Base-by-base conservation (phyloP, 2,797 vertebrate genomes). In the Pogoniulus pusillus region DNA sequence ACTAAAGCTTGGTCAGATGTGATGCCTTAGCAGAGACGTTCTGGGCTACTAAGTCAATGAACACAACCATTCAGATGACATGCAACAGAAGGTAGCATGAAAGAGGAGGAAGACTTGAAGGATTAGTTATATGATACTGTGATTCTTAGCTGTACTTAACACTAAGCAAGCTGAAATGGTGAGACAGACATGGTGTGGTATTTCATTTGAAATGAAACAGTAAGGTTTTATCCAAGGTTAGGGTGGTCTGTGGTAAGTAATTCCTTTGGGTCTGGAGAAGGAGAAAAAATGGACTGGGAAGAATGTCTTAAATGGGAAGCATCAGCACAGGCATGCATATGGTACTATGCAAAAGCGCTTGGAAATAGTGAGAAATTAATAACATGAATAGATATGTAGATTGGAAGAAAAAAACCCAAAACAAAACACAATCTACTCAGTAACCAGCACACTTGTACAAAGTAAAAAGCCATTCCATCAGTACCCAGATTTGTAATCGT, bases 41-140 rank as follows among this genome's bases (percentile, higher is more conserved):
- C 47, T 51, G 77, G 53, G 58, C 35, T 53, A 27, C 22, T 65
- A 74, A 91, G 35, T 12, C 35, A 85, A 85, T 18, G 30, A 88
- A 58, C 53, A 65, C 54, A 79, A 79, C 49, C 27, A 58, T 54
- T 66, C 2, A 1, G 32, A 85, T 71, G 69, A 30, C 23, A 58
- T 30, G 74, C 78, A 83, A 89, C 3, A 86, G 54, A 76, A 79
- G 49, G 26, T 74, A 89, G 74, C 70, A 87, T 83, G 64, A 86
- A 86, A 89, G 78, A 59, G 13, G 16, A 86, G 74, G 82, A 83
- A 86, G 69, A 89, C 64, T 76, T 66, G 82, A 20, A 79, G 64
- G 77, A 83, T 80, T 89, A 80, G 78, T 83, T 80, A 83, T 26
- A 83, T 0, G 51, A 89, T 83, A 89, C 78, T 54, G 45, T 3